These are phyloP conservation scores for Vanessa cardui DNA, from an alignment of 2,888 invertebrate species.

Conservation along the genomic window DNA sequence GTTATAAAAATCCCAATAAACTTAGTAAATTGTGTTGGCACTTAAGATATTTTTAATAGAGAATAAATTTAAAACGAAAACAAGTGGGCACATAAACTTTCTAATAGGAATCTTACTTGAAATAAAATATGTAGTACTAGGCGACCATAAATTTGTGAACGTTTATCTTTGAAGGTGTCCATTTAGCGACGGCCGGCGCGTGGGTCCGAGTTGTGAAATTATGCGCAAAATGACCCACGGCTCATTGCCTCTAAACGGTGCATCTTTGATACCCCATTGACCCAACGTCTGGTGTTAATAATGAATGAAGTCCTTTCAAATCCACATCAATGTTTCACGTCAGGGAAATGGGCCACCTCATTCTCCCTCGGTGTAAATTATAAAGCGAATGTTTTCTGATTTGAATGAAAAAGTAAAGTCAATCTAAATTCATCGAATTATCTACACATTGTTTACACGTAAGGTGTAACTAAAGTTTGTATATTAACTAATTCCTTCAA, in stretches of 20 bases:
- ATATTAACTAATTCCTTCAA: no score
- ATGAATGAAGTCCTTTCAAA: conserved; percentile 54
- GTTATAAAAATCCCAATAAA: no score
- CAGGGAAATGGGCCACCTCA: conserved; percentile 1
- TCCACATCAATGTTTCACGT: conserved; percentile 28
- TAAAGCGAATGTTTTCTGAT: conserved; percentile 7
- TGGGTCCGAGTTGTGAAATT: conserved; percentile 63
- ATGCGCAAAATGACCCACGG: conserved; percentile 74
- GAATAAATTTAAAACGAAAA: no score
- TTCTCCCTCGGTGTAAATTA: conserved; percentile 14
- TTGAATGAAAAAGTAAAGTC: background rate
- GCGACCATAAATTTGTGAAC: conserved; percentile 54
- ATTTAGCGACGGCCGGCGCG: conserved; percentile 41
- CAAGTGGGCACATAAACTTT: background rate
- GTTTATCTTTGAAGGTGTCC: conserved; percentile 55
- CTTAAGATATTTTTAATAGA: no score
- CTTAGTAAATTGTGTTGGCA: no score
- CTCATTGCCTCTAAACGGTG: conserved; percentile 73
- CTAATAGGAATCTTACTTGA: background rate
- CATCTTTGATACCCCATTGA: conserved; percentile 68
- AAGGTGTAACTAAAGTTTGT: no score
- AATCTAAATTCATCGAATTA: background rate
- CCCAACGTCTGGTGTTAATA: conserved; percentile 64
- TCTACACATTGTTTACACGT: no score
- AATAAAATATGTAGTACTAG: conserved; percentile 26